Base-by-base conservation (phyloP, 2,888 invertebrate species). In the Drosophila demipolita region DNA sequence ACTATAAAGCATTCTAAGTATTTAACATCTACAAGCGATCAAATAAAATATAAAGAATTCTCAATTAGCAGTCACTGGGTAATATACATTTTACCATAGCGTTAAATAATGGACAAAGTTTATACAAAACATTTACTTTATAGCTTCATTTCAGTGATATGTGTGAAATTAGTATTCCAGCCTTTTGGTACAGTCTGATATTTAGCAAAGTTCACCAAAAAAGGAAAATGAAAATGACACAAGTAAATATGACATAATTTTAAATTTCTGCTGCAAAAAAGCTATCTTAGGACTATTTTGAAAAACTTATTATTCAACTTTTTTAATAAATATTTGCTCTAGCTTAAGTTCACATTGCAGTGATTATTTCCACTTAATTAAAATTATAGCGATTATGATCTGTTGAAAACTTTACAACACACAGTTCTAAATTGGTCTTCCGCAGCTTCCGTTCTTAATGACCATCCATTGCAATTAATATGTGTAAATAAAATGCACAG, bases 401-500 rank as follows among this genome's bases (percentile, higher is more conserved):
- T 17, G 17, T 17, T 23, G 11, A 12, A 17, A n/a, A n/a, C 11
- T 26, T 55, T 38, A 6, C 38, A 55, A 55, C 55, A 55, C 38
- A 35, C 33, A 52, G 29, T 29, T 29, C 7, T 26, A 38, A 33
- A 65, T 33, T 40, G 55, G 29, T 49, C 66, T 33, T 20, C n/a
- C 26, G 29, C 66, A 33, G 66, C 66, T 67, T 67, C 66, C 66
- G 66, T 17, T n/a, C 7, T n/a, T 23, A 55, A 38, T 40, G 67
- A 49, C 33, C 66, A 20, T 3, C 33, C 20, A 66, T 49, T 66
- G 36, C 29, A 33, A 26, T 17, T 26, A 48, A 54, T 48, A 48
- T 49, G 33, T 29, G 23, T 5, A n/a, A 38, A n/a, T 64, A 40
- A 48, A 38, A 42, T 45, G 23, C 1, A 54, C 36, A 32, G 29